Base-by-base conservation (phyloP, 1,140 invertebrate genomes). In the Harlomillsia oculata region DNA sequence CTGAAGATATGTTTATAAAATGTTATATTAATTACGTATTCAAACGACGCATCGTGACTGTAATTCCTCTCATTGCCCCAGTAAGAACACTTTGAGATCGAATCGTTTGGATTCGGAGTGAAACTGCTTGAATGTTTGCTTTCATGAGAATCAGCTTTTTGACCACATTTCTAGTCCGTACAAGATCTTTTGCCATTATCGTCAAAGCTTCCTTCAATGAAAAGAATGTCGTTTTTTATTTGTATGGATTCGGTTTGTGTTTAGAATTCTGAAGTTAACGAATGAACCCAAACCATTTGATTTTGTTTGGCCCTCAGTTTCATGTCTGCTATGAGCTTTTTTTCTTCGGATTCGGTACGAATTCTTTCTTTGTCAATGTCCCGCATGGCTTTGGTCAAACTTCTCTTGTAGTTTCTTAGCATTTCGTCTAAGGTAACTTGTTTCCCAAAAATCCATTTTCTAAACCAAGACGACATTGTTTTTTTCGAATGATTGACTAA, bases 61-160 rank as follows among this genome's bases (percentile, higher is more conserved):
- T 98, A 16, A 99, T 96, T 20, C 95, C 95, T 73, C 89, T 92
- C 96, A 99, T 99, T 0, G 96, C 96, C 72, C 93, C 83, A 16
- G 94, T 93, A 94, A 99, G 99, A 5, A 94, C 87, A 76, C 96
- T 96, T 74, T 98, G 96, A 9, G 94, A 97, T 71, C 92, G 83
- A 2, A 99, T 76, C 1, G 95, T 97, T 74, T 96, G 92, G 61
- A 99, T 97, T 77, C 99, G 99, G 20, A 99, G 75, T 1, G 91
- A 89, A 13, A 99, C 95, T 5, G 94, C 97, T 74, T 99, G 95
- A 68, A 99, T 97, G 69, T 99, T 99, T 2, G 96, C 94, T 71
- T 92, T 91, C 95, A 99, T 99, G 41, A 99, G 70, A 81, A 99
- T 97, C 70, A 99, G 99, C 72, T 99, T 99, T 70, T 97, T 97